Percentiles rank a stretch among this genome's conserved stretches.
Conservation (phyloP, 2,888 invertebrate genomes). For the Bombylius major region DNA sequence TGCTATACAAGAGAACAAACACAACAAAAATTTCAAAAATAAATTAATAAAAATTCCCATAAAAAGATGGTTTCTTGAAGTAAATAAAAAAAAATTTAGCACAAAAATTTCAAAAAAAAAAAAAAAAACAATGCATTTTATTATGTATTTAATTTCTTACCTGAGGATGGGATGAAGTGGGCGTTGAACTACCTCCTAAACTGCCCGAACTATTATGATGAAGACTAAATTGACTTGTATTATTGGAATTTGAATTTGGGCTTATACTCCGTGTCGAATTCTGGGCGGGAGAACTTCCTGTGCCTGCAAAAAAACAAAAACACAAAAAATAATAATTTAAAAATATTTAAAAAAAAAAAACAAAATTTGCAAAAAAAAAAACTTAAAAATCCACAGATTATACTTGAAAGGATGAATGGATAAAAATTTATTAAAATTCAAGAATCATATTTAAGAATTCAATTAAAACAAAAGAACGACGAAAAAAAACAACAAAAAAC, state of each 20-base stretch:
- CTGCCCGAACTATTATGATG: constrained; percentile 36
- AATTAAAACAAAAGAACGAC: too few relatives aligned
- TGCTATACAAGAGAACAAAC: constrained; percentile 11
- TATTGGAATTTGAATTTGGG: constrained; percentile 35
- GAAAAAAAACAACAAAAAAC: too few relatives aligned
- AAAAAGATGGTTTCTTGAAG: not conserved
- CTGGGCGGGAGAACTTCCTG: constrained; percentile 39
- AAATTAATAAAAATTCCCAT: not conserved
- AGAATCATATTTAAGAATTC: not conserved
- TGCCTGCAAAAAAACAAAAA: constrained; percentile 25
- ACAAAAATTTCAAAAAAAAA: constrained; percentile 3
- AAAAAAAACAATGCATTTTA: constrained; percentile 4
- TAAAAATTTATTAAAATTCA: not conserved
- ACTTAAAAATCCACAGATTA: not conserved
- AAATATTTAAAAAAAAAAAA: not conserved
- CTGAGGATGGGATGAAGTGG: constrained; percentile 35
- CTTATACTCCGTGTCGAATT: constrained; percentile 39
- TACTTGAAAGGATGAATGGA: not conserved
- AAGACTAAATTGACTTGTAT: constrained; percentile 36
- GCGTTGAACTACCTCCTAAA: constrained; percentile 36
- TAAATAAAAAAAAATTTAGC: not conserved
- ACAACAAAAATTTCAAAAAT: not conserved
- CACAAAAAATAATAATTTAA: not conserved
- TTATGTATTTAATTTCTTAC: constrained; percentile 17
- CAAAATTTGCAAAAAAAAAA: not conserved